phyloP scores from a whole-genome alignment of 2,888 invertebrate species.

The Drosophila mettleri region DNA sequence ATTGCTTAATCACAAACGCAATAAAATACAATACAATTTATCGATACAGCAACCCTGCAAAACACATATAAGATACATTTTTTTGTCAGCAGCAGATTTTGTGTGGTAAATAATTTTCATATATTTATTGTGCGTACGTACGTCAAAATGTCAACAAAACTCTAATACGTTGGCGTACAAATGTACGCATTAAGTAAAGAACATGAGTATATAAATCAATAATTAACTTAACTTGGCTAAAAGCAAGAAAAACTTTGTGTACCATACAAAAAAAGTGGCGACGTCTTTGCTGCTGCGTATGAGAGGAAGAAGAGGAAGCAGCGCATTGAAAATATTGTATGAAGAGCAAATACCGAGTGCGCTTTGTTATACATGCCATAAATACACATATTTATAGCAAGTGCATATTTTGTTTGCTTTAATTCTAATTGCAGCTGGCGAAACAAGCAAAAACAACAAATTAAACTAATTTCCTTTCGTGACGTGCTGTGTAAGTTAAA shows the following conservation, averaged over 20 bases:
- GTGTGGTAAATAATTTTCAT: constrained; percentile 62
- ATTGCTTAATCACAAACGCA: constrained; percentile 15
- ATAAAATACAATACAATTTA: constrained; percentile 16
- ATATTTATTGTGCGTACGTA: constrained; percentile 40
- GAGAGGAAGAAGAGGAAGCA: constrained; percentile 39
- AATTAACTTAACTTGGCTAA: constrained; percentile 7
- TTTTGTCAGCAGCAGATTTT: constrained; percentile 67
- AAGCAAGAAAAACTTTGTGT: constrained; percentile 36
- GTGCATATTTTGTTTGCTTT: constrained; percentile 41
- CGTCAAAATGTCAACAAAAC: constrained; percentile 42
- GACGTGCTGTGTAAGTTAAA: constrained; percentile 49
- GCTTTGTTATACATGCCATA: constrained; percentile 25
- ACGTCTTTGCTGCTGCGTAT: constrained; percentile 54
- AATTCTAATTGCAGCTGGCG: constrained; percentile 53
- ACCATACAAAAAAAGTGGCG: constrained; percentile 53
- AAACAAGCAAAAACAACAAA: constrained; percentile 6
- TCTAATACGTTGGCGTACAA: constrained; percentile 8
- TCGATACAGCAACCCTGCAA: constrained; percentile 44
- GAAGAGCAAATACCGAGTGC: constrained; percentile 45
- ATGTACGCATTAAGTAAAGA: constrained; percentile 3
- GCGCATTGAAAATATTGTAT: constrained; percentile 53
- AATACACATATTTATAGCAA: constrained; percentile 37
- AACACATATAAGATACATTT: constrained; percentile 62
- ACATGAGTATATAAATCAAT: not conserved
- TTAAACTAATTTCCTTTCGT: constrained; percentile 26